Base-by-base conservation (phyloP, 2,113 vertebrate species). In the Proterorhinus semilunaris region DNA sequence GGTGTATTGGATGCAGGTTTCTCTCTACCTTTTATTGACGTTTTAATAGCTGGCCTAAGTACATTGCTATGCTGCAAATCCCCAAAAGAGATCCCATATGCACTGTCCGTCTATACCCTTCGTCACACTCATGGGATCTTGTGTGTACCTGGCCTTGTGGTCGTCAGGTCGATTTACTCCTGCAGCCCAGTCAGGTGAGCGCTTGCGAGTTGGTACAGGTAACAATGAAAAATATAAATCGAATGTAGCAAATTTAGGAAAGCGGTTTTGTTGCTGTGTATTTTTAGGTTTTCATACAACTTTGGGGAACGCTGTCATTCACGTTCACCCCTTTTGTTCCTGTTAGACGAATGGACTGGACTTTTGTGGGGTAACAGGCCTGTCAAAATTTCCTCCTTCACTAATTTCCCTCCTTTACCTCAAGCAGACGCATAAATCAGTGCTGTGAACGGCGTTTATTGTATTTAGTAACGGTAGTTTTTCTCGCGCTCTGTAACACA, bases 391-490 rank as follows among this genome's bases (percentile, higher is more conserved):
- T 85, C 84, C 82, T 63, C 76, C 58, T 47, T n/a, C 65, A 73
- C 78, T 85, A 68, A 87, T 81, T 84, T 87, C 61, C 75, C 75
- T 80, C 69, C 59, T 63, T 82, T 72, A 75, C 66, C 59, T 74
- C 52, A 42, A 80, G 82, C 83, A 79, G 73, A 76, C 44, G 59
- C 84, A 86, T 91, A 87, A 89, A 89, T 88, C 80, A 88, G 69
- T 16, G 10, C 50, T 7, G 50, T 74, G 69, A 82, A 66, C 44
- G 15, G 72, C 69, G 57, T 87, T 90, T 87, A 82, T 86, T 86
- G 80, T 83, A 48, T 71, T 83, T 78, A 49, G 72, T 73, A 75
- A 83, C 43, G 46, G 75, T 82, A 80, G 81, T 85, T 79, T 78
- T 90, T 88, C 78, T 87, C 83, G 71, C 68, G 52, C 67, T 76